Evolutionary conservation across 1,140 invertebrate species (phyloP), one percentile per base, ranked within the genome.

Genomic region (Caenorhabditis briggsae): DNA sequence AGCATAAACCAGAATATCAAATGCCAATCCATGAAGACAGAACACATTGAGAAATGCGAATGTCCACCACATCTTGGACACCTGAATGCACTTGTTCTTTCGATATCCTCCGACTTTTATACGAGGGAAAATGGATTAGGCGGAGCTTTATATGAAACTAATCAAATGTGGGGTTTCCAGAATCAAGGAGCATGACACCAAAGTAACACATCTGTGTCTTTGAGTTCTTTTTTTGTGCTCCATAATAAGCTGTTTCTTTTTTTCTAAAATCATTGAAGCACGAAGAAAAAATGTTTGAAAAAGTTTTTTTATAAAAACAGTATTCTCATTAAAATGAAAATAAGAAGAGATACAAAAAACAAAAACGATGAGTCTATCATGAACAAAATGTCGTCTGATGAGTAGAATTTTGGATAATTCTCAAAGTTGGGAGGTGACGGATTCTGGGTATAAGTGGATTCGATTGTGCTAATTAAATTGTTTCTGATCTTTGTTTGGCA

Each of bases 1-100:
- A 59, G 82, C 55, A 83, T 83, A 83, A 50, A 83, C 43, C 25
- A 83, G 82, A 83, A 83, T 33, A 58, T 61, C 41, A 83, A 59
- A 58, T 0, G 82, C 82, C 14, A 46, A 78, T 23, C 20, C 46
- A 23, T 50, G 41, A 43, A 50, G 20, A 18, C 70, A 78, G 9
- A 78, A 53, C 18, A n/a, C 6, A 50, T n/a, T 23, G 33, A 78
- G 70, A 41, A 20, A 43, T 7, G 53, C 23, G 70, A 50, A 78
- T 23, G n/a, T 46, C 70, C 46, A 78, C 70, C 50, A 78, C 70
- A 78, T 78, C 16, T 70, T 20, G 23, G 70, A 78, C 70, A 78
- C 43, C 70, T 78, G 43, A 50, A 78, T 78, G 70, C 14, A 78
- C 70, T 48, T 50, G 20, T 53, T 78, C 25, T 78, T 16, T 7